Evolutionary conservation across 2,113 vertebrate genomes (phyloP), one percentile per base, ranked within the genome.

Genomic region (Choloepus hoffmanni): DNA sequence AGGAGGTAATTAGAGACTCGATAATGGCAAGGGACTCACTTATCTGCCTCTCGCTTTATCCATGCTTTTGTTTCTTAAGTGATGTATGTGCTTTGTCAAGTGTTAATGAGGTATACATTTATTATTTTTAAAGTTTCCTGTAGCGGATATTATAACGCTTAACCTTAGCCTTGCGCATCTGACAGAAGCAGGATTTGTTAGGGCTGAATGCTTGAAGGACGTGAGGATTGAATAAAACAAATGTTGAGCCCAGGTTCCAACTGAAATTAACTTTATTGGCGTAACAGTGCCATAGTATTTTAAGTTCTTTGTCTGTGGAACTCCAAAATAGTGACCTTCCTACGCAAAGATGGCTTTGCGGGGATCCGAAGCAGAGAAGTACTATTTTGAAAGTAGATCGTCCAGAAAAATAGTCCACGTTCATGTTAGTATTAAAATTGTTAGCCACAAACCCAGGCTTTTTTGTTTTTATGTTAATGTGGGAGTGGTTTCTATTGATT

Each of bases 1-100:
- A 98, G 97, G 99, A 99, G 99, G 99, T 99, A 98, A 92, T 10
- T 50, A 2, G 43, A 63, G 50, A 21, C 53, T 11, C 11, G 21
- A 1, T 6, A 13, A n/a, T 28, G 53, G 43, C 4, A 28, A 18
- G 10, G 28, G 24, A 2, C 36, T 36, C 43, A 45, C 43, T 45
- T 45, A 45, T 45, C 43, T 45, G 43, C 43, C 23, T 40, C 7
- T 68, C 36, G 23, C 30, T 6, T 58, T 58, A 45, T 5, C 45
- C 72, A 70, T 21, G 8, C 55, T 58, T 62, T 45, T 18, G 9
- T 65, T 43, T 40, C 11, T 43, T 16, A 60, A 19, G 33, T 21
- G 68, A 4, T 50, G 15, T n/a, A 33, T 33, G 55, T 78, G 81
- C 28, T 87, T 30, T 78, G 23, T 60, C 60, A 65, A 60, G 12